phyloP scores from a whole-genome alignment of 2,113 vertebrate genomes.

The Burhinus oedicnemus region DNA sequence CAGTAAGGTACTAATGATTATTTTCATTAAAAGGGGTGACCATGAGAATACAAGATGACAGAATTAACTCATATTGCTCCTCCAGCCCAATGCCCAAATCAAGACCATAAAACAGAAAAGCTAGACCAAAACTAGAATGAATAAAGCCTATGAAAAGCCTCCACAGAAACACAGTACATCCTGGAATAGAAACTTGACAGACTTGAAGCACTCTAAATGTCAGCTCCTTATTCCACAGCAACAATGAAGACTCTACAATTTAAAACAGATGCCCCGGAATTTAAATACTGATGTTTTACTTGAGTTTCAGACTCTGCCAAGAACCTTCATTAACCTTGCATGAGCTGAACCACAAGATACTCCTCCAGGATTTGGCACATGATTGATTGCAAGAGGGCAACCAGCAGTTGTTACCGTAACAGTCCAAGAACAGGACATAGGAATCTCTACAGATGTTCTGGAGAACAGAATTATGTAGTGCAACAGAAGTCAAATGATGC shows the following conservation, averaged over 20 bases:
- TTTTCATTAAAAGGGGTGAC: neutral
- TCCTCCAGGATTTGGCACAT: neutral
- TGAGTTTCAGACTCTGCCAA: neutral
- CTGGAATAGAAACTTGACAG: neutral
- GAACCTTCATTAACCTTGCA: neutral
- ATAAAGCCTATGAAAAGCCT: neutral
- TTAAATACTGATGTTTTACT: neutral
- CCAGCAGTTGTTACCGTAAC: neutral
- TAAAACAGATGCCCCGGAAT: neutral
- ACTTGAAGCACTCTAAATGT: neutral
- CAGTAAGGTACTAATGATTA: neutral
- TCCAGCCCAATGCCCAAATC: neutral
- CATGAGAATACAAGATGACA: neutral
- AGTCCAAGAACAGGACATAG: neutral
- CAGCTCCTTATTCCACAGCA: neutral
- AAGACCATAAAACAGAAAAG: neutral
- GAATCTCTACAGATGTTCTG: neutral
- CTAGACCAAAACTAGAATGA: neutral
- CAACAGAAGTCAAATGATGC: neutral
- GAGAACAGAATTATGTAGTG: neutral
- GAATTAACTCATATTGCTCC: neutral
- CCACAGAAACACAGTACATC: neutral
- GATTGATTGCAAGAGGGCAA: neutral
- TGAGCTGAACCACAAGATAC: neutral
- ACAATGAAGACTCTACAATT: neutral